Evolutionary conservation across 1,140 invertebrate species (phyloP).

Genomic region (Archivesica marissinica): DNA sequence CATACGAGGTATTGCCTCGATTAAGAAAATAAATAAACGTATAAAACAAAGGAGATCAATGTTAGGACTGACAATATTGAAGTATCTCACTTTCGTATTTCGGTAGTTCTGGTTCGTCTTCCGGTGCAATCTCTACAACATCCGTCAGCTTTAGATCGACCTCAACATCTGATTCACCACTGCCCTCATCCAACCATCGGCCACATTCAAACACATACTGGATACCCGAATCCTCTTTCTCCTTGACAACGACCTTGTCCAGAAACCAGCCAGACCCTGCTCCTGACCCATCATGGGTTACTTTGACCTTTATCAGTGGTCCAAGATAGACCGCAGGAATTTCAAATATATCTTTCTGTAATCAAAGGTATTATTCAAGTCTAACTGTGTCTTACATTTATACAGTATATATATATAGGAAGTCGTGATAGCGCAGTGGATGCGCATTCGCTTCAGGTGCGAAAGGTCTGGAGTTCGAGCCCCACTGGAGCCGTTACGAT

Average conservation of each 20-base stretch:
- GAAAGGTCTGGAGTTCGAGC: too few relatives aligned
- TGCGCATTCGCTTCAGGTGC: too few relatives aligned
- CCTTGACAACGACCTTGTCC: constrained; percentile 71
- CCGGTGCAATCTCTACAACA: constrained; percentile 57
- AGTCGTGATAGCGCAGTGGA: too few relatives aligned
- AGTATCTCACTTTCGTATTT: constrained; percentile 5
- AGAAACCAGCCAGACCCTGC: constrained; percentile 78
- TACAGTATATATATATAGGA: too few relatives aligned
- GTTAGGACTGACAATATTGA: too few relatives aligned
- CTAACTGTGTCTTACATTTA: too few relatives aligned
- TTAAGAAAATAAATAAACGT: too few relatives aligned
- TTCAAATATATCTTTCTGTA: constrained; percentile 73
- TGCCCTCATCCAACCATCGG: constrained; percentile 77
- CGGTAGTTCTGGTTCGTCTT: constrained; percentile 20
- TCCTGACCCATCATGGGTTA: constrained; percentile 75
- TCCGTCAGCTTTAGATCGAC: constrained; percentile 68
- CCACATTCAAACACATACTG: constrained; percentile 73
- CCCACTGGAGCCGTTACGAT: too few relatives aligned
- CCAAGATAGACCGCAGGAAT: constrained; percentile 78
- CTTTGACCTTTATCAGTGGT: constrained; percentile 70
- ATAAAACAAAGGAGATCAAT: too few relatives aligned
- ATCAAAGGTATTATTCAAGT: too few relatives aligned
- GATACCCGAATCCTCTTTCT: constrained; percentile 53
- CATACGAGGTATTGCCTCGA: too few relatives aligned
- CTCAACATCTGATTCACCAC: constrained; percentile 69